Evolutionary conservation across 2,888 invertebrate genomes (phyloP), one percentile per base, ranked within the genome.

Genomic region (Strigamia transsilvanica): DNA sequence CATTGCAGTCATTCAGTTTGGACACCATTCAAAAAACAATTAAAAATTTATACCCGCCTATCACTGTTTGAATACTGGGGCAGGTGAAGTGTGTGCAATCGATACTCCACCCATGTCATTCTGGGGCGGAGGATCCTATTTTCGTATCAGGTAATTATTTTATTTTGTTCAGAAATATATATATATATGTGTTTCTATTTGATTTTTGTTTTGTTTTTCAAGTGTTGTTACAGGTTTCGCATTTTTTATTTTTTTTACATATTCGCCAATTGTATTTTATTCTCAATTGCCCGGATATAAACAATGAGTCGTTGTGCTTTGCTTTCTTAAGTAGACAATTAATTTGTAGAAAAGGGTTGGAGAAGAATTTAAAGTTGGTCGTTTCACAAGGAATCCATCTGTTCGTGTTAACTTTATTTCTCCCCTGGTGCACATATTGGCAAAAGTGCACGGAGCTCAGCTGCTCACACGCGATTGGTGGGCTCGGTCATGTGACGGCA

Each of bases 301-400:
- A 56, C 18, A 56, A 56, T n/a, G 56, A 56, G 56, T 56, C 56
- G 56, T 56, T 56, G 56, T 56, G 56, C 56, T 56, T n/a, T 56
- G 56, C 56, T 56, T 56, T 56, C 56, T 56, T 56, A 56, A 56
- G 56, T 56, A 56, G 56, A 56, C 56, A 56, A 56, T 56, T 56
- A 56, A 56, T 56, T 56, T 56, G 56, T 56, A 56, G 56, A 56
- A 56, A 56, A 56, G 56, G 56, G 56, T 56, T 56, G 56, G 56
- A 56, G 56, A 56, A 56, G 56, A 56, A 56, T 56, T 56, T 56
- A 56, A 56, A 56, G 56, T 56, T 21, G 56, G 56, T 56, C 56
- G 56, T 56, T 56, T 56, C 56, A 56, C 56, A 56, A 56, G 56
- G 56, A 56, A 56, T 56, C 56, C 56, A 56, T 56, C 56, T 56